Percentiles rank a stretch among this genome's conserved stretches.
These are phyloP conservation scores for Bucorvus abyssinicus DNA, from an alignment of 2,797 vertebrate genomes.

Conservation along the genomic window DNA sequence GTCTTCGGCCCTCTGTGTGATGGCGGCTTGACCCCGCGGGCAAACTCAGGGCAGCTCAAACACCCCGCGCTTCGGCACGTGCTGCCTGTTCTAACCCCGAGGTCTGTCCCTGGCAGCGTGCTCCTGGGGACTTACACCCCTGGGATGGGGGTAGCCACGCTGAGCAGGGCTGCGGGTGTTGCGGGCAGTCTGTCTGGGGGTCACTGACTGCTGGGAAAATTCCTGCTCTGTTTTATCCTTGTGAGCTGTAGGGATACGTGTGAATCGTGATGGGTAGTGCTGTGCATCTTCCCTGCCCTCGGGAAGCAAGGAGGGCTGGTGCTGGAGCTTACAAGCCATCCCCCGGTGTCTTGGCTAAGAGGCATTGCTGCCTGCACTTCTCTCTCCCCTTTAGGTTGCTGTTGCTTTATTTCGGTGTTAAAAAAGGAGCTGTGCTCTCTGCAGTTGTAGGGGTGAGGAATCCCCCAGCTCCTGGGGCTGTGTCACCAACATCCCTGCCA, in stretches of 20 bases:
- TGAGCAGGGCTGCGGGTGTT: neutral
- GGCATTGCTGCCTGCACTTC: neutral
- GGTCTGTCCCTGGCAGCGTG: neutral
- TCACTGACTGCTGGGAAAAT: neutral
- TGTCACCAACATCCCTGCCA: neutral
- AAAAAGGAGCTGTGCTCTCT: neutral
- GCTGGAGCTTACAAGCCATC: neutral
- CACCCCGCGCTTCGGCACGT: accelerated
- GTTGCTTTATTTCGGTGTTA: neutral
- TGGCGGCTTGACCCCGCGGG: neutral
- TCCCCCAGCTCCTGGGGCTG: neutral
- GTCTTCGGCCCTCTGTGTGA: neutral
- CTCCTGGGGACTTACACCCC: accelerated
- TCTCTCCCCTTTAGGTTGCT: neutral
- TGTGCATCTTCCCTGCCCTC: neutral
- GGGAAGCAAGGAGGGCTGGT: neutral
- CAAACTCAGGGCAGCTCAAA: neutral
- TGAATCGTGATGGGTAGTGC: accelerated
- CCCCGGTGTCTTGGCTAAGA: accelerated
- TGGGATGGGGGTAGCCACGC: accelerated
- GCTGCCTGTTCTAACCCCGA: neutral
- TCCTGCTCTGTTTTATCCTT: neutral
- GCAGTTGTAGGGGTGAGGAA: neutral
- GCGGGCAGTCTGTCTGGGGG: accelerated
- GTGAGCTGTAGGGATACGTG: neutral